Evolutionary conservation across 37 sponge, comb jelly and placozoan genomes (phyloP).

Genomic region (Halisarca cf. caerulea): DNA sequence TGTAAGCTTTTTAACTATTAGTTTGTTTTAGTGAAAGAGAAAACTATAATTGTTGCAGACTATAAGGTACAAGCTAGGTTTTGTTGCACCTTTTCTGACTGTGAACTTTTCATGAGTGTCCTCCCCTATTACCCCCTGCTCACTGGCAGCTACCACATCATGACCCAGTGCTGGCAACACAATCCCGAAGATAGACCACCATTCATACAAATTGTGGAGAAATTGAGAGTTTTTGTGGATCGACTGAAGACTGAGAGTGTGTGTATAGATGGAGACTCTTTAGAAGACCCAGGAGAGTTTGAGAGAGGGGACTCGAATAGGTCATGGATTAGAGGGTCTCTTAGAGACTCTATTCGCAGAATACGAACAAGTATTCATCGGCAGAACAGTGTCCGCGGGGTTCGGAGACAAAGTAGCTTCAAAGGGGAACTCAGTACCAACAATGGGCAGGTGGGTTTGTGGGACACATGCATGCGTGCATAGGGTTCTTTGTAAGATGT

Average conservation of each 20-base stretch:
- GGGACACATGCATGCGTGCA: too few relatives aligned
- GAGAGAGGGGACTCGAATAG: slow-evolving; percentile 1
- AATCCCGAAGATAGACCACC: slow-evolving; percentile 20
- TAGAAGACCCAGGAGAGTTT: slow-evolving; percentile 5
- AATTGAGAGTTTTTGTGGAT: not conserved
- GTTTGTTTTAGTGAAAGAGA: too few relatives aligned
- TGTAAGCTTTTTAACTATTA: too few relatives aligned
- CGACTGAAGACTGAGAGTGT: not conserved
- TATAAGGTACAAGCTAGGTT: too few relatives aligned
- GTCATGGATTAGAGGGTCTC: slow-evolving; percentile 16
- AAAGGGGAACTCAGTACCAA: not conserved
- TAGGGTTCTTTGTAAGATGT: too few relatives aligned
- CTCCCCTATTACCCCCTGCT: too few relatives aligned
- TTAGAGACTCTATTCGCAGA: slow-evolving; percentile 19
- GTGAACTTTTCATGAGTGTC: too few relatives aligned
- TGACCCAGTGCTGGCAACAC: slow-evolving; percentile 26
- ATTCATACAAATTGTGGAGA: slow-evolving; percentile 5
- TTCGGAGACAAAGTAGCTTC: slow-evolving; percentile 12
- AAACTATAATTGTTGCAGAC: too few relatives aligned
- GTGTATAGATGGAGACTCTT: not conserved
- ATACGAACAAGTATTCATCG: slow-evolving; percentile 21
- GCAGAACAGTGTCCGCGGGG: not conserved
- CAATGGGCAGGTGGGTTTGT: slow-evolving; percentile 24
- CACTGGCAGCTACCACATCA: slow-evolving; percentile 5
- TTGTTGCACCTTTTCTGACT: too few relatives aligned